Conservation (phyloP, 1,140 invertebrate species). For the Pomacea maculata region DNA sequence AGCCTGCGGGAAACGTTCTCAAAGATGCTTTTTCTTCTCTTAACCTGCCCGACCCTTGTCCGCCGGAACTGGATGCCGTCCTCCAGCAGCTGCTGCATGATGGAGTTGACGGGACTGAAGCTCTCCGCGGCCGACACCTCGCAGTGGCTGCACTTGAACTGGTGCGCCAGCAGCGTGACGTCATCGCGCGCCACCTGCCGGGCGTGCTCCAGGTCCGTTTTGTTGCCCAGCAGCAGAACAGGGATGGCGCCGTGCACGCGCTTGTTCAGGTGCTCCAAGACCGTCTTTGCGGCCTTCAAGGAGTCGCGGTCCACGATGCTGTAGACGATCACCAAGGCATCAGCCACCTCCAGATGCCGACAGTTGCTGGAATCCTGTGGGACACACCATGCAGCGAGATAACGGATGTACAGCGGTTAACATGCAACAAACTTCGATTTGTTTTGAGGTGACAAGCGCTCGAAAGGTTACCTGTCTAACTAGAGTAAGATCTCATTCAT, state of each 20-base stretch:
- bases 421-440: too few species aligned
- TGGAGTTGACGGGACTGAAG: slow-evolving; percentile 77
- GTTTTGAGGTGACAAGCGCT: too few species aligned
- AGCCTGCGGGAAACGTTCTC: slow-evolving; percentile 76
- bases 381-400: neutral
- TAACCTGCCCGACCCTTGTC: slow-evolving; percentile 72
- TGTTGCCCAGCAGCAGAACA: slow-evolving; percentile 80
- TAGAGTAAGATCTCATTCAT: too few species aligned
- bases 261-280: slow-evolving; percentile 22
- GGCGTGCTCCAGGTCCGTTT: slow-evolving; percentile 81
- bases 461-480: too few species aligned
- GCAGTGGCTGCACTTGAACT: slow-evolving; percentile 82
- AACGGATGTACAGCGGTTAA: too few species aligned
- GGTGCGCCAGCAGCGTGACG: slow-evolving; percentile 78
- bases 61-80: slow-evolving; percentile 77
- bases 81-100: slow-evolving; percentile 76
- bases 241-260: slow-evolving; percentile 53
- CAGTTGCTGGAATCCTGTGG: slow-evolving; percentile 2
- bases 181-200: slow-evolving; percentile 80
- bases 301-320: slow-evolving; percentile 24
- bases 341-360: neutral
- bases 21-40: slow-evolving; percentile 77
- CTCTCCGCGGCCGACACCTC: slow-evolving; percentile 86
- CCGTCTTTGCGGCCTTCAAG: neutral
- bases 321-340: slow-evolving; percentile 33